A percentile compares a stretch with the other conserved stretches of the same genome.
phyloP scores from a whole-genome alignment of 2,797 vertebrate species.

The Spizella passerina region DNA sequence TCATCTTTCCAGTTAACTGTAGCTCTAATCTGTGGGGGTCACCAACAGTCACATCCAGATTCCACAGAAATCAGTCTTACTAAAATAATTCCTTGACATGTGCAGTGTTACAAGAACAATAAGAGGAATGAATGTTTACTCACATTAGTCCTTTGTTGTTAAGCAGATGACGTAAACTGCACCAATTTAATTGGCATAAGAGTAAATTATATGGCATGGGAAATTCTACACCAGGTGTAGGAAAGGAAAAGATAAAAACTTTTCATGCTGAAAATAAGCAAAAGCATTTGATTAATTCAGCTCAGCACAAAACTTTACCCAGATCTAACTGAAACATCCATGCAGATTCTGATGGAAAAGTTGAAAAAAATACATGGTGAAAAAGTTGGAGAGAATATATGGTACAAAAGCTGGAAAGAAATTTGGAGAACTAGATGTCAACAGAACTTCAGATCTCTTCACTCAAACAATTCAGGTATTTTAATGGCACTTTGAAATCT shows the following conservation, averaged over 20 bases:
- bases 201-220: background rate
- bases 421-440: background rate
- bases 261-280: background rate
- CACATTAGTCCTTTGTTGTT: background rate
- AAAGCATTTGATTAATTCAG: background rate
- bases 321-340: background rate
- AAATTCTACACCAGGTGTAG: background rate
- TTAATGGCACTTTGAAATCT: background rate
- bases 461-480: background rate
- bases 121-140: background rate
- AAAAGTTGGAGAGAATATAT: background rate
- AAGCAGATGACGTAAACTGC: background rate
- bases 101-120: background rate
- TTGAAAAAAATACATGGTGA: background rate
- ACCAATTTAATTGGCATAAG: background rate
- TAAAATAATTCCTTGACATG: background rate
- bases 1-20: background rate
- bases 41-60: background rate
- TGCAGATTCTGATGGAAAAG: background rate
- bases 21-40: background rate
- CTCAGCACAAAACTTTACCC: background rate
- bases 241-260: background rate
- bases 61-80: background rate
- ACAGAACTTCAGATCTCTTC: background rate
- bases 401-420: background rate